A percentile compares a stretch with the other conserved stretches of the same genome.
Conservation (phyloP, 64 coral and sea anemone genomes). For the Pocillopora verrucosa region DNA sequence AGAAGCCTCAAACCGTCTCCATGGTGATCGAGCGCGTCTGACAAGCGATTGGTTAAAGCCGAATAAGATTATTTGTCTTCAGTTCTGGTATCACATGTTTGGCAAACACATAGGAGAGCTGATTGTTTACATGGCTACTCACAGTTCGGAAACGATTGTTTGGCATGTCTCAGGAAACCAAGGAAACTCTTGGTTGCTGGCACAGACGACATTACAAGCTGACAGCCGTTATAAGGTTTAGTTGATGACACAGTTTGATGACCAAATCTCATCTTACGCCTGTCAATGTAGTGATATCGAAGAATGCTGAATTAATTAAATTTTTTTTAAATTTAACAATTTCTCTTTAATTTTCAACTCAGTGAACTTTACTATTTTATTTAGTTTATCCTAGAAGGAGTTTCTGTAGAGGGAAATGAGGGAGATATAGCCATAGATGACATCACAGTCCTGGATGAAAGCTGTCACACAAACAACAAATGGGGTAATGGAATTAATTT, state of each 20-base stretch:
- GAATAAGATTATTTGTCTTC: constrained; percentile 26
- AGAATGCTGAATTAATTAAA: no score
- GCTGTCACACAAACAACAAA: background rate
- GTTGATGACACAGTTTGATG: background rate
- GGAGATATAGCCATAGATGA: constrained; percentile 32
- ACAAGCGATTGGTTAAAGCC: constrained; percentile 28
- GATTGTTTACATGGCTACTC: constrained; percentile 10
- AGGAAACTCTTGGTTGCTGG: constrained; percentile 39
- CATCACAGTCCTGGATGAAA: constrained; percentile 8
- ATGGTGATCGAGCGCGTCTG: constrained; percentile 20
- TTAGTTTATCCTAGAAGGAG: constrained; percentile 24
- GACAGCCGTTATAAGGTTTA: background rate
- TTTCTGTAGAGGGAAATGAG: background rate
- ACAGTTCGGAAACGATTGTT: background rate
- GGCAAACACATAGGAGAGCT: constrained; percentile 24
- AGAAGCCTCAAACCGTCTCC: constrained; percentile 16
- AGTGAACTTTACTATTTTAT: background rate
- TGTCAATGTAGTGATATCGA: background rate
- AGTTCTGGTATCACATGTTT: constrained; percentile 66
- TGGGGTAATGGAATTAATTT: background rate
- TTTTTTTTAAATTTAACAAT: no score
- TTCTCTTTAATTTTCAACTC: no score
- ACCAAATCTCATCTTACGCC: background rate
- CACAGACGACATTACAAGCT: constrained; percentile 10
- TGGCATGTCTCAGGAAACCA: constrained; percentile 25